Base-by-base conservation (phyloP, 1,140 invertebrate species). In the Diorhabda sublineata region DNA sequence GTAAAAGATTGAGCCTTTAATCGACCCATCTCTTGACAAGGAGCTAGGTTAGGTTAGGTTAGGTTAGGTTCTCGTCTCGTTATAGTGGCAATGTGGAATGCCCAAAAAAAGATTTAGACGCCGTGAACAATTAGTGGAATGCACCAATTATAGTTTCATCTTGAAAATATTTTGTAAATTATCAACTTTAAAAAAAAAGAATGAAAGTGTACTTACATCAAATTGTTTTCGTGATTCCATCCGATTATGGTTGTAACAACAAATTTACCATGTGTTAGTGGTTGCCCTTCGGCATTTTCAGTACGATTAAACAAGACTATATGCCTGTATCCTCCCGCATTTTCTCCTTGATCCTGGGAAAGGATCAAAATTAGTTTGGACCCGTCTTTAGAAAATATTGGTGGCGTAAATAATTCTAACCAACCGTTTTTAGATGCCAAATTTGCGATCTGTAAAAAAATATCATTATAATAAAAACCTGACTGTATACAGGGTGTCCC, bases 211-310 rank as follows among this genome's bases (percentile, higher is more conserved):
- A 71, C 87, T 88, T 82, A 92, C 85, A 94, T 85, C 62, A 84
- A 79, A 69, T 89, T 82, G 58, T 85, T 85, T 44, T 87, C 80
- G 67, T 89, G 80, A 76, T 95, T 89, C 90, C 92, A 96, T 42
- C 87, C 84, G 3, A 94, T 81, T 69, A 98, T 91, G 74, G 90
- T 87, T 5, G 87, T 88, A 11, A 97, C 94, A 67, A 91, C 89
- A 79, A 88, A 92, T 68, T 85, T 84, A 43, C 92, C 92, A 43
- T 83, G 85, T 61, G 92, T 95, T 60, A 95, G 81, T 58, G 90
- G 87, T 65, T 81, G 81, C 57, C 67, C 70, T 67, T 71, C 57
- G 61, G 80, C 71, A 69, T 78, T 69, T 77, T 73, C 9, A 69
- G 42, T 71, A 72, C 61, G 44, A 66, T 82, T 70, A 60, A 92